Evolutionary conservation across 2,113 vertebrate genomes (phyloP), one percentile per base, ranked within the genome.

Genomic region (Oplegnathus fasciatus): DNA sequence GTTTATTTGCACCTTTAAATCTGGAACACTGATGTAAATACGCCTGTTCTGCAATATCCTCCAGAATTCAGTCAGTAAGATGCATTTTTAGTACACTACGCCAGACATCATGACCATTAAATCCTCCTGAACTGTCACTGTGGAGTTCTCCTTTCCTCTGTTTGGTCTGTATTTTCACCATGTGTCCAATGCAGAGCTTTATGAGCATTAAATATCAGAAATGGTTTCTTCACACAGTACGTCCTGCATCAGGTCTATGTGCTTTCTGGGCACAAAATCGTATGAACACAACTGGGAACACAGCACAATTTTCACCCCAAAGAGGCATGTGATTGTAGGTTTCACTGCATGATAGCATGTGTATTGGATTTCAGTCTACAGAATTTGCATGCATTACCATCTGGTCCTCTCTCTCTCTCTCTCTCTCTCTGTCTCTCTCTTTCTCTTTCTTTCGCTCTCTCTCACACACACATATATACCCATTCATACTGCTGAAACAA

Each of bases 401-500:
- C 55, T 69, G 22, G 54, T 13, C 44, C 14, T n/a, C 54, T 17
- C 9, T 18, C 11, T 32, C 6, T 20, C 7, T 22, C 3, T 26
- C 20, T 66, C 28, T 26, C 46, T 61, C 42, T 40, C 61, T n/a
- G n/a, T 37, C 20, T 22, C n/a, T 37, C 20, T n/a, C 78, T 30
- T n/a, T 10, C 5, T 37, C 34, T 6, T 37, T 37, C 34, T 37
- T 37, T 37, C 34, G 3, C 34, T 37, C 34, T 37, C 34, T 5
- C 68, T 55, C 22, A 64, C 30, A 64, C 48, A 71, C 28, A 1
- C 28, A 72, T 0, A 72, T 50, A 73, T 1, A 64, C 20, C 7
- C 78, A 80, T 62, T 77, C 76, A 78, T 52, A 66, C 72, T 6
- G 42, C 64, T 82, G 7, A 86, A 84, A 88, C 87, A 87, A 83